Conservation (phyloP, 2,113 vertebrate genomes). For the Microcebus jonahi region DNA sequence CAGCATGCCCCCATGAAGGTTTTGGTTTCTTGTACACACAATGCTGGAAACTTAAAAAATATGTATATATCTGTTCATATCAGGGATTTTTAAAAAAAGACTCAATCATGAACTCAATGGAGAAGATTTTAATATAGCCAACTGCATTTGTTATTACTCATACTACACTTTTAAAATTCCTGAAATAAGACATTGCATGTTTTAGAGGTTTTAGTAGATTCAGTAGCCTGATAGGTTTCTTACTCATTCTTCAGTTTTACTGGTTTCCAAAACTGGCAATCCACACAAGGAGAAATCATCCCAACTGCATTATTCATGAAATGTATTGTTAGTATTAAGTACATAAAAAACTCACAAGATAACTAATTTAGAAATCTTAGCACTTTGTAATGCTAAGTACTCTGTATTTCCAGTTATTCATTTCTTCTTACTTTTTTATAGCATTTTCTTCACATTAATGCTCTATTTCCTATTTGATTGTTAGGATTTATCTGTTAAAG, state of each 20-base stretch:
- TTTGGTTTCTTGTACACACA: slow-evolving; percentile 51
- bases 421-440: neutral
- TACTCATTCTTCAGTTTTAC: slow-evolving; percentile 6
- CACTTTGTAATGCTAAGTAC: slow-evolving; percentile 11
- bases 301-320: slow-evolving; percentile 18
- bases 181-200: slow-evolving; percentile 9
- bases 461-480: slow-evolving; percentile 22
- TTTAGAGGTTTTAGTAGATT: neutral
- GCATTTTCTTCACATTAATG: slow-evolving; percentile 35
- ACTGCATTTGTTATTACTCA: neutral
- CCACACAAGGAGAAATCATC: slow-evolving; percentile 8
- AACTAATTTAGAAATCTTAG: slow-evolving; percentile 58
- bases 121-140: slow-evolving; percentile 40
- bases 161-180: slow-evolving; percentile 28
- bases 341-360: slow-evolving; percentile 9
- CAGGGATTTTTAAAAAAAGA: neutral
- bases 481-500: slow-evolving; percentile 43
- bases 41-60: slow-evolving; percentile 28
- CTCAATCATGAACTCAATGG: slow-evolving; percentile 34
- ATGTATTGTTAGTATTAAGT: neutral
- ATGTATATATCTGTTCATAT: neutral
- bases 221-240: neutral
- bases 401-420: neutral
- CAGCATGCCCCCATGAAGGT: neutral
- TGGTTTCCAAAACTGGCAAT: neutral